A percentile compares a stretch with the other conserved stretches of the same genome.
Conservation (phyloP, 2,888 invertebrate genomes). For the Glomeris marginata region DNA sequence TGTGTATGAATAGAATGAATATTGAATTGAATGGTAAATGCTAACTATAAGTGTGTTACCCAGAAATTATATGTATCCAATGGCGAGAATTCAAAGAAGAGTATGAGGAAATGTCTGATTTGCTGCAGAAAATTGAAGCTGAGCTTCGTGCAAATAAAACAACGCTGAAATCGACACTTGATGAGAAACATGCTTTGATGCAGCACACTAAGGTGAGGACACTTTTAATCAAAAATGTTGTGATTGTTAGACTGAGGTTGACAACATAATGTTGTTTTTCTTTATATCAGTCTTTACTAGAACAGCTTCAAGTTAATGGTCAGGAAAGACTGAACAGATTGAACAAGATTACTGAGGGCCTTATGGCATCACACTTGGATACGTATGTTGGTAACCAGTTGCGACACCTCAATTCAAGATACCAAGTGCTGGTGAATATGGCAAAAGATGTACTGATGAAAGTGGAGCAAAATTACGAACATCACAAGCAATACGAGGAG, state of each 20-base stretch:
- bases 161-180: conserved; percentile 56
- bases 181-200: conserved; percentile 57
- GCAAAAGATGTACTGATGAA: conserved; percentile 64
- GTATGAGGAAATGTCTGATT: conserved; percentile 76
- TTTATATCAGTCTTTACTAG: conserved; percentile 4
- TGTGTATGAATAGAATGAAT: conserved; percentile 26
- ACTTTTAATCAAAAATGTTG: background rate
- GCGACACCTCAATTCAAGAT: conserved; percentile 68
- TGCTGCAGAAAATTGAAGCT: conserved; percentile 83
- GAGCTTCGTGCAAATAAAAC: conserved; percentile 79
- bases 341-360: conserved; percentile 52
- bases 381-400: conserved; percentile 76
- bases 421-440: conserved; percentile 40
- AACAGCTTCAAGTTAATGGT: conserved; percentile 38
- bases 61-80: conserved; percentile 36
- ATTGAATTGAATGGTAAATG: background rate
- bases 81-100: conserved; percentile 88
- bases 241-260: too few species aligned
- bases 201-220: conserved; percentile 14
- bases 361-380: conserved; percentile 68
- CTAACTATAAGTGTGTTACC: too few species aligned
- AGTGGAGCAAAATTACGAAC: conserved; percentile 72
- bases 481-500: conserved; percentile 63
- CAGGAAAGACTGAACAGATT: conserved; percentile 68
- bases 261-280: background rate